These are phyloP conservation scores for Microctenopoma lineatum DNA, from an alignment of 2,797 vertebrate species.

Conservation along the genomic window DNA sequence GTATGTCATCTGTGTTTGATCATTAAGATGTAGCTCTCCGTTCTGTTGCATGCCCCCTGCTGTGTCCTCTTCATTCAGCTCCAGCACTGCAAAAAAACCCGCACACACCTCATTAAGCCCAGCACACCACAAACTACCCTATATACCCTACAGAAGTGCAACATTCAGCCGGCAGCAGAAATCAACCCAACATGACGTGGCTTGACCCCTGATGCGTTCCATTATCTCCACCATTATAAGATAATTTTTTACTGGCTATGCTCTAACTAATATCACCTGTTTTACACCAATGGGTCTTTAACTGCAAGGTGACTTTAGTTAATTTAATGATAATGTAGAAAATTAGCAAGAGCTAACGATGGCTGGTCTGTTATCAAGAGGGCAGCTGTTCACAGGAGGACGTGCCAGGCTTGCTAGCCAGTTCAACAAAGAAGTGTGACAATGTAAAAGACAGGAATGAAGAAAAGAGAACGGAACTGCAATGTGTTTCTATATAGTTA, in stretches of 20 bases:
- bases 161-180: not conserved
- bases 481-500: not conserved
- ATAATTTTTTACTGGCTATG: conserved; percentile 21
- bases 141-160: not conserved
- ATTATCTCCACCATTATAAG: not conserved
- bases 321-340: conserved; percentile 11
- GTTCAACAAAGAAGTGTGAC: conserved; percentile 7
- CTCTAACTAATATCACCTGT: conserved; percentile 19
- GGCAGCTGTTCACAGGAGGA: conserved; percentile 3
- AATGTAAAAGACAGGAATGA: not conserved
- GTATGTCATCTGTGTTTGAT: conserved; percentile 80
- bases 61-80: conserved; percentile 71
- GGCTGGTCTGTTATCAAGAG: conserved; percentile 7
- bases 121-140: conserved; percentile 21
- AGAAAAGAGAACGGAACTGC: not conserved
- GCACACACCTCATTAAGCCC: conserved; percentile 41
- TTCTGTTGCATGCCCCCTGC: conserved; percentile 62
- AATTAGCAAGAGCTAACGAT: conserved; percentile 5
- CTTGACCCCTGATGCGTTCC: conserved; percentile 17
- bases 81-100: conserved; percentile 77
- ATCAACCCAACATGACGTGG: not conserved
- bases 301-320: conserved; percentile 14
- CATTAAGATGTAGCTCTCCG: conserved; percentile 60
- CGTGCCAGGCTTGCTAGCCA: not conserved
- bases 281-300: conserved; percentile 6